Conservation (phyloP, 2,113 vertebrate genomes). For the Pterocles gutturalis region DNA sequence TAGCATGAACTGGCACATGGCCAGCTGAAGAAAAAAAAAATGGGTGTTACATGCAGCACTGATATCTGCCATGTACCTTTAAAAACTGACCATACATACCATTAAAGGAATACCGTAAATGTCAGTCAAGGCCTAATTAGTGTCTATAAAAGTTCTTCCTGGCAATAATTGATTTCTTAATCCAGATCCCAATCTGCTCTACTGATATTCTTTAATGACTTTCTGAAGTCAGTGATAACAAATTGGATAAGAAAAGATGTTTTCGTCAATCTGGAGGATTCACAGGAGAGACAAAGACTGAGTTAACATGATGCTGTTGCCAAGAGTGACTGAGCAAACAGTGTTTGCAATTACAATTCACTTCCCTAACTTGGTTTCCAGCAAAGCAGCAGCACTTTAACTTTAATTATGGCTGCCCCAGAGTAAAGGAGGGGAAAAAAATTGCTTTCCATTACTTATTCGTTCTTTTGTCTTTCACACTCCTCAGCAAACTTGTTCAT, state of each 20-base stretch:
- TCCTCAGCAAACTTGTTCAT: neutral
- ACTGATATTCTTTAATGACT: constrained; percentile 58
- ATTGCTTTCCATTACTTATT: constrained; percentile 20
- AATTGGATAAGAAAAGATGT: constrained; percentile 56
- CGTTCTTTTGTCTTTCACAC: constrained; percentile 26
- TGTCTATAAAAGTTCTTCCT: constrained; percentile 35
- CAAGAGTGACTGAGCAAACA: constrained; percentile 52
- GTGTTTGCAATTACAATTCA: constrained; percentile 54
- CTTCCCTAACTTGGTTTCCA: constrained; percentile 47
- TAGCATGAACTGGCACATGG: neutral
- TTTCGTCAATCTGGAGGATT: constrained; percentile 17
- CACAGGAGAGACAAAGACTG: constrained; percentile 32
- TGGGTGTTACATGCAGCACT: neutral
- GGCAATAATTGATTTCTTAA: constrained; percentile 62
- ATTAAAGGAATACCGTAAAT: constrained; percentile 29
- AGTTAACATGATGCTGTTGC: constrained; percentile 33
- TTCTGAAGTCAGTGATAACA: constrained; percentile 62
- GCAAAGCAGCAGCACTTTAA: constrained; percentile 37
- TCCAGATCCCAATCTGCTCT: constrained; percentile 34
- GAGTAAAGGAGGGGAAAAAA: neutral
- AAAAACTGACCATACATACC: constrained; percentile 2
- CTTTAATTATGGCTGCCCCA: constrained; percentile 56
- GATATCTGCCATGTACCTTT: constrained; percentile 17
- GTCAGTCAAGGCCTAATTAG: constrained; percentile 38
- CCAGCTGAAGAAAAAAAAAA: neutral